Evolutionary conservation across 2,113 vertebrate genomes (phyloP).

Genomic region (Hypanus sabinus): DNA sequence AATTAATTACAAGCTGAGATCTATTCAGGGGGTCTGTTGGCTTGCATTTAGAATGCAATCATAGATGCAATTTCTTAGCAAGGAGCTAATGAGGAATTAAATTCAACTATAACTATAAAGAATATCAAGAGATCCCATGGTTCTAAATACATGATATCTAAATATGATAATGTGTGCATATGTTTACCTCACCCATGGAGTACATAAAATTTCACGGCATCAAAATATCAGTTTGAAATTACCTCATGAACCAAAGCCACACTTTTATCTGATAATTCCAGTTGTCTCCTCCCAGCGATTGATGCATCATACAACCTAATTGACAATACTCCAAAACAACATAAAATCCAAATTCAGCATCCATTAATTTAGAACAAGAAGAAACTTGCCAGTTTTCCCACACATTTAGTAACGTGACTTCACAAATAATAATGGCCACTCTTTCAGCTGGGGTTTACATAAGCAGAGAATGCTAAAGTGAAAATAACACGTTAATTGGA

Average conservation of each 20-base stretch:
- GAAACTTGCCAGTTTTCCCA: background rate
- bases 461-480: background rate
- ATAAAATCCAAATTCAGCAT: background rate
- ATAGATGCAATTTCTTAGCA: background rate
- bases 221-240: background rate
- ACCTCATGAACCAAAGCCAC: background rate
- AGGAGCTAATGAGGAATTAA: background rate
- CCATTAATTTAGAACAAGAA: background rate
- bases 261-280: background rate
- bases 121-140: background rate
- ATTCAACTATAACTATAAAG: no score
- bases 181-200: background rate
- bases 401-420: background rate
- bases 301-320: background rate
- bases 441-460: background rate
- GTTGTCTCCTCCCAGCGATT: background rate
- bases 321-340: background rate
- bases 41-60: background rate
- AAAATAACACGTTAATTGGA: background rate
- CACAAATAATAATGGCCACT: background rate
- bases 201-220: background rate
- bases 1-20: background rate
- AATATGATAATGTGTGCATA: background rate
- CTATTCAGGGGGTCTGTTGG: background rate
- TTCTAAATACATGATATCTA: background rate